phyloP scores from a whole-genome alignment of 2,797 vertebrate genomes.

The Urophycis tenuis region DNA sequence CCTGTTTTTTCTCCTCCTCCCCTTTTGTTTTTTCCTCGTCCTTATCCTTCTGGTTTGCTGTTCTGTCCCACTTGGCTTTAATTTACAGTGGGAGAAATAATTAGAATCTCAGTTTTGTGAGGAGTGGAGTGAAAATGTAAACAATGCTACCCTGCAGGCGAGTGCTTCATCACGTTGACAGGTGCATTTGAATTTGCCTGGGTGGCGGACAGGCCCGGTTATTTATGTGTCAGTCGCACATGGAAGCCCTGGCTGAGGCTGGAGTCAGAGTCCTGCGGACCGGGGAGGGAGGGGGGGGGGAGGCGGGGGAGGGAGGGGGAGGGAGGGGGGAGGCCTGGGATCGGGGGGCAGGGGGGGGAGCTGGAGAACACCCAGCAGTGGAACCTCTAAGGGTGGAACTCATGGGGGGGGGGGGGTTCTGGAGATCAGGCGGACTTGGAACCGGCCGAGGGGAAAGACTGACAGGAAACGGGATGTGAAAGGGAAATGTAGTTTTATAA shows the following conservation, averaged over 20 bases:
- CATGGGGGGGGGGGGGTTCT: too few relatives aligned
- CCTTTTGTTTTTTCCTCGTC: conserved; percentile 36
- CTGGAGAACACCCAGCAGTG: too few relatives aligned
- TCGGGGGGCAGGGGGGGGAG: too few relatives aligned
- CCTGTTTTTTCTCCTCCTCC: conserved; percentile 27
- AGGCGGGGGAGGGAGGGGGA: conserved; percentile 20
- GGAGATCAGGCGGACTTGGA: neutral
- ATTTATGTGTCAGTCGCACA: conserved; percentile 98
- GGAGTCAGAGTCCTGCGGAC: conserved; percentile 31
- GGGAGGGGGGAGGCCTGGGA: neutral
- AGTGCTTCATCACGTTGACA: conserved; percentile 99
- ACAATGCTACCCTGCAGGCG: conserved; percentile 99
- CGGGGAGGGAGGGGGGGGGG: conserved; percentile 22
- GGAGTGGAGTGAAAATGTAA: conserved; percentile 99
- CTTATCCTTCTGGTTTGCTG: conserved; percentile 70
- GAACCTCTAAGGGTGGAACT: neutral
- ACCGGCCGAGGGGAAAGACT: too few relatives aligned
- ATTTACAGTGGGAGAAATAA: conserved; percentile 99
- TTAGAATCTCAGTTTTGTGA: conserved; percentile 99
- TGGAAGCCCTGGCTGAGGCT: conserved; percentile 68
- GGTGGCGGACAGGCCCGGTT: conserved; percentile 97
- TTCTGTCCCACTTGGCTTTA: conserved; percentile 95
- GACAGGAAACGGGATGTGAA: neutral
- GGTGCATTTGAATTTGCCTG: conserved; percentile 99
- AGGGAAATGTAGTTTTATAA: neutral